These are phyloP conservation scores for Pteria penguin DNA, from an alignment of 2,888 invertebrate genomes.

Conservation along the genomic window DNA sequence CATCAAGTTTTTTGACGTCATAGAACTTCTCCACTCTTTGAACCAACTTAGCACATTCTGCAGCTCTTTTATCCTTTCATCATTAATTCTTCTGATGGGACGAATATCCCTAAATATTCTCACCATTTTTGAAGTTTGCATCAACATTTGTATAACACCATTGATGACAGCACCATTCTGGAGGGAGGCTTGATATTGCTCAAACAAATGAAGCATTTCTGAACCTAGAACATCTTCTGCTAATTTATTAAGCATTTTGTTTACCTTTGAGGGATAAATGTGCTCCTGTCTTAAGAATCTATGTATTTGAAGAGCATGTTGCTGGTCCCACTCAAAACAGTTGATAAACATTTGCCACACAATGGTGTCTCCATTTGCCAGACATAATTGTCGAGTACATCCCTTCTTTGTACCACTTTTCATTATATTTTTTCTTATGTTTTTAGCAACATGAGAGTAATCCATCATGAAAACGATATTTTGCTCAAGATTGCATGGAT, in stretches of 20 bases:
- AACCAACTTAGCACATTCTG: not conserved
- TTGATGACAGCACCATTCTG: constrained; percentile 27
- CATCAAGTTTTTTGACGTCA: not conserved
- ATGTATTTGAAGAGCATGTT: constrained; percentile 5
- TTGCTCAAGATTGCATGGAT: not conserved
- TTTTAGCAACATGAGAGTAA: constrained; percentile 31
- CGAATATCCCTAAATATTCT: not conserved
- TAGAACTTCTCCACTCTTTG: not conserved
- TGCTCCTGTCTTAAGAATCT: constrained; percentile 10
- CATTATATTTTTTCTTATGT: constrained; percentile 19
- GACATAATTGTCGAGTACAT: not conserved
- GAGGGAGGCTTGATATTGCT: constrained; percentile 28
- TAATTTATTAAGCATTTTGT: constrained; percentile 22
- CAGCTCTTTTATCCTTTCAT: not conserved
- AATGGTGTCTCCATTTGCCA: not conserved
- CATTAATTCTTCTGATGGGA: not conserved
- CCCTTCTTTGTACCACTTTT: constrained; percentile 17
- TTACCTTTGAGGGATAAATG: constrained; percentile 30
- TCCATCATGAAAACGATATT: constrained; percentile 21
- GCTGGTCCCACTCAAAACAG: constrained; percentile 10
- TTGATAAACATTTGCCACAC: not conserved
- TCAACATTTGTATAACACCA: not conserved
- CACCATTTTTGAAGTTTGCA: not conserved
- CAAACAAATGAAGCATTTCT: constrained; percentile 2
- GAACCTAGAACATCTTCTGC: constrained; percentile 2